Base-by-base conservation (phyloP, 2,797 vertebrate species). In the Platalea minor region DNA sequence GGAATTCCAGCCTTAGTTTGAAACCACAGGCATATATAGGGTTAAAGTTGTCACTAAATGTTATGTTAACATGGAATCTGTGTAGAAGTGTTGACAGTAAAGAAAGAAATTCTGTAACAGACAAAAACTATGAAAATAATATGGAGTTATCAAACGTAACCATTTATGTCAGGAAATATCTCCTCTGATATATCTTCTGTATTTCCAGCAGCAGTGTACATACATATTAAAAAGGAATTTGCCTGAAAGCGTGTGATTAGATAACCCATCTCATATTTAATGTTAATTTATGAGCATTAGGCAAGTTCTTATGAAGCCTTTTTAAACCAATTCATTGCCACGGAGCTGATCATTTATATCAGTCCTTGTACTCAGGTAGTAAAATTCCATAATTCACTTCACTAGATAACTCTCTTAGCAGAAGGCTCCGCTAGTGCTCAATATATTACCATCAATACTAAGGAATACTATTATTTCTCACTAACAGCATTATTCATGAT, bases 261-360 rank as follows among this genome's bases (percentile, higher is more conserved):
- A 93, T 94, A 96, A 88, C 84, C 69, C 83, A 93, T 93, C 85
- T 96, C 92, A 68, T 85, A 91, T 90, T 96, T 95, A 97, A 96
- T 95, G 91, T 97, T 97, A 97, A 98, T 97, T 97, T 97, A 97
- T 96, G 89, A 94, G 79, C 72, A 88, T 97, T 97, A 96, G 94
- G 81, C 81, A 97, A 97, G 94, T 97, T 96, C 97, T 98, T 81
- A 85, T 50, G 74, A 91, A 97, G 64, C 79, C 88, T 93, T 95
- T 97, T 97, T 61, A 96, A 95, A 95, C 93, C 93, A 97, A 91
- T 82, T 97, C 91, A 96, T 95, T 96, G 96, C 77, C 82, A 93
- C 17, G 5, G 78, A 95, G 69, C 85, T 68, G 94, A 97, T 96
- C 88, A 85, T 96, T 96, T 95, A 81, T 94, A 96, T 97, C 87